Percentiles rank a stretch among this genome's conserved stretches.
These are phyloP conservation scores for Pterophyllum scalare DNA, from an alignment of 2,113 vertebrate genomes.

Conservation along the genomic window DNA sequence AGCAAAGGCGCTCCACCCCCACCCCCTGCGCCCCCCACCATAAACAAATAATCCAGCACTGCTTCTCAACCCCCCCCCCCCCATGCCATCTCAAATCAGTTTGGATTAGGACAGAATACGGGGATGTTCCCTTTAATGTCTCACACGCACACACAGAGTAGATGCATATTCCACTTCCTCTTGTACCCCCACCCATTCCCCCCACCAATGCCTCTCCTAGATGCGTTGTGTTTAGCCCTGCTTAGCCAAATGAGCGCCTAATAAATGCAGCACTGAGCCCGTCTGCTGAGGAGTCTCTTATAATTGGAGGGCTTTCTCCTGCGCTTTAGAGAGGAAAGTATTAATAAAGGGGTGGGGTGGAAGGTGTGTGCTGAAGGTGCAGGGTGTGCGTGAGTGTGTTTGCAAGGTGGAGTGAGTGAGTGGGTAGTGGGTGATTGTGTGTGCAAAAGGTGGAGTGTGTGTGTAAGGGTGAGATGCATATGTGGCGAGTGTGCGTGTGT, in stretches of 20 bases:
- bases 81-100: slow-evolving; percentile 79
- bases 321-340: slow-evolving; percentile 64
- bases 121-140: slow-evolving; percentile 82
- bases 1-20: slow-evolving; percentile 62
- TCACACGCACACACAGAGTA: slow-evolving; percentile 41
- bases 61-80: slow-evolving; percentile 61
- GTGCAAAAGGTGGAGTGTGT: slow-evolving; percentile 54
- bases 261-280: slow-evolving; percentile 75
- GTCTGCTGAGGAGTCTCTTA: slow-evolving; percentile 67
- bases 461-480: slow-evolving; percentile 1
- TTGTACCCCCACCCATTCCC: background rate
- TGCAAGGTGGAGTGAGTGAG: slow-evolving; percentile 43
- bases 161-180: slow-evolving; percentile 53
- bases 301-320: slow-evolving; percentile 78
- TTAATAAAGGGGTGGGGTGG: slow-evolving; percentile 69
- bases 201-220: slow-evolving; percentile 9
- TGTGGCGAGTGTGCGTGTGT: slow-evolving; percentile 14
- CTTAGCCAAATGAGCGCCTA: slow-evolving; percentile 81
- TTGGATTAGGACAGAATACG: slow-evolving; percentile 81
- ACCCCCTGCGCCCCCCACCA: slow-evolving; percentile 44
- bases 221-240: slow-evolving; percentile 74
- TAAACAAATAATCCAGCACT: slow-evolving; percentile 83
- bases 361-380: slow-evolving; percentile 60
- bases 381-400: slow-evolving; percentile 41
- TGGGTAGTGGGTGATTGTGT: slow-evolving; percentile 52